Percentiles rank a stretch among this genome's conserved stretches.
phyloP scores from a whole-genome alignment of 2,113 vertebrate genomes.

The Damaliscus lunatus region DNA sequence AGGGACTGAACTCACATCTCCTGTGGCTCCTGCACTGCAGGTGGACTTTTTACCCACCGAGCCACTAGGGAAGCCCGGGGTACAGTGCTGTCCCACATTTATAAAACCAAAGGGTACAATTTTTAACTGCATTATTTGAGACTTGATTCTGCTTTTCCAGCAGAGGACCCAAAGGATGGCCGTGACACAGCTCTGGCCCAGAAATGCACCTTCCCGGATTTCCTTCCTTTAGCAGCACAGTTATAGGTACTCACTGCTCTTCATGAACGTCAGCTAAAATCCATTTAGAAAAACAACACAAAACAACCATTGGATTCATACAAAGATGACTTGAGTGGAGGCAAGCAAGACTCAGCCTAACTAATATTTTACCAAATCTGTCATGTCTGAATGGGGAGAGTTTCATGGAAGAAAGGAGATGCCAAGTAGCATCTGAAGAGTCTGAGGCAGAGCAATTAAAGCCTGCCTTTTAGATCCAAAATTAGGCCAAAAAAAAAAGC shows the following conservation, averaged over 20 bases:
- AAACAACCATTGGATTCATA: constrained; percentile 55
- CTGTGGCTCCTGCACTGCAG: not conserved
- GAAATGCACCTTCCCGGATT: constrained; percentile 70
- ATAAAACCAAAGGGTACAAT: constrained; percentile 83
- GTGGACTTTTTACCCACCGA: not conserved
- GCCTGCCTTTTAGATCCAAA: constrained; percentile 94
- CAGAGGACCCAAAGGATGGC: constrained; percentile 75
- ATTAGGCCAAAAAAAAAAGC: constrained; percentile 87
- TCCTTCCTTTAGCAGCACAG: constrained; percentile 61
- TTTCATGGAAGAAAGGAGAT: constrained; percentile 48
- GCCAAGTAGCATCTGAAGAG: constrained; percentile 60
- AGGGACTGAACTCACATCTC: not conserved
- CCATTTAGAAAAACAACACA: constrained; percentile 41
- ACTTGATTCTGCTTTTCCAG: constrained; percentile 83
- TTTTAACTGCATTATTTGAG: constrained; percentile 82
- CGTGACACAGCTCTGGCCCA: constrained; percentile 68
- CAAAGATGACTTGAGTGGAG: constrained; percentile 56
- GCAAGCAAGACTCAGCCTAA: constrained; percentile 67
- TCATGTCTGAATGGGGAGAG: constrained; percentile 37
- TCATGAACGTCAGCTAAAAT: constrained; percentile 76
- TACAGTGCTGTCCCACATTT: constrained; percentile 83
- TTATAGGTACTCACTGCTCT: constrained; percentile 68
- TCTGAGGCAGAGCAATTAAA: constrained; percentile 90
- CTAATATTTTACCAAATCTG: constrained; percentile 57
- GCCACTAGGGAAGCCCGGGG: constrained; percentile 18